Evolutionary conservation across 2,888 invertebrate genomes (phyloP), one percentile per base, ranked within the genome.

Genomic region (Calameuta pallipes): DNA sequence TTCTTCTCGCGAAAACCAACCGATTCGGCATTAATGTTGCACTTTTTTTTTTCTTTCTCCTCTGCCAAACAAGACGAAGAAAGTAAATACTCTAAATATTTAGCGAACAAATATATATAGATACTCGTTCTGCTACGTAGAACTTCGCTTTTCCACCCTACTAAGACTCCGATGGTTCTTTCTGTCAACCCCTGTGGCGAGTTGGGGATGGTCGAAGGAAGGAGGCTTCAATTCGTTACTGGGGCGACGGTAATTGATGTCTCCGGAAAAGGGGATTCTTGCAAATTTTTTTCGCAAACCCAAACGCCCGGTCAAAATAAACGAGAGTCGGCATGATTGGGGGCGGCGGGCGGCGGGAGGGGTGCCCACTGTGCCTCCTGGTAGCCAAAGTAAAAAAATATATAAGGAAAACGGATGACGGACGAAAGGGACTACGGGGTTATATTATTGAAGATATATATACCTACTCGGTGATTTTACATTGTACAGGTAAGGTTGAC

Each of bases 11-110:
- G 23, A 56, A 56, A 9, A 15, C 56, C 23, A 9, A 9, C 56
- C 23, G 23, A 0, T 9, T 56, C 9, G 6, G 23, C 31, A 15
- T 71, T 71, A 71, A 71, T 33, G 71, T 15, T 80, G 76, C 74
- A 80, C 69, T 76, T 80, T 74, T 36, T 74, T n/a, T 30, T 70
- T 73, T 15, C 36, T n/a, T 30, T 56, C 23, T 30, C 30, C 0
- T 71, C 74, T n/a, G 15, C 31, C 76, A 31, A 73, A 56, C 69
- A 31, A 41, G 11, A 73, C n/a, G 23, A 69, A 69, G 31, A 68
- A 81, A 74, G 76, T 79, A 76, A 85, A 82, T 83, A 83, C 79
- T 79, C 75, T 85, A 80, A 85, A 85, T 85, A 84, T 84, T 85
- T 85, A 82, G 80, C 78, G 75, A 81, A 83, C 80, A 83, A 82